Conservation (phyloP, 2,797 vertebrate species). For the Centroberyx gerrardi region DNA sequence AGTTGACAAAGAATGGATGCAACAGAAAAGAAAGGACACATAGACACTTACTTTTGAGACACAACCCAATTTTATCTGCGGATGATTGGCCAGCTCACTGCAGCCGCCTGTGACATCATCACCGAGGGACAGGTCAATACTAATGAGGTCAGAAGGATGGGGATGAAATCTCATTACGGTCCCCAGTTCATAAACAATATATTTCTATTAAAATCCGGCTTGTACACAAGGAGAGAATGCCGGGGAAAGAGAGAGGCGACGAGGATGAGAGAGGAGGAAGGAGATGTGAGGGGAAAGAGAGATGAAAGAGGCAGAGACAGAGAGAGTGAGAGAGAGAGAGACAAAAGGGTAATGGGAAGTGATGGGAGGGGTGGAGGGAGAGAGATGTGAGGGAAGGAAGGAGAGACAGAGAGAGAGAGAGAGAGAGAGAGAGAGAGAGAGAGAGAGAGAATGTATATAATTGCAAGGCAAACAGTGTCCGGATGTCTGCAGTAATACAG, state of each 20-base stretch:
- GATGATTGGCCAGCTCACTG: conserved; percentile 62
- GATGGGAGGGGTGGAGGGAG: not conserved
- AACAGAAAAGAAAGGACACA: conserved; percentile 16
- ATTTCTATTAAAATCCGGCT: conserved; percentile 79
- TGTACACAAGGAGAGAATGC: conserved; percentile 44
- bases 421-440: no score
- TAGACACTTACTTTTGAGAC: conserved; percentile 34
- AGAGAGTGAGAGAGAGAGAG: not conserved
- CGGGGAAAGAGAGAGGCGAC: conserved; percentile 26
- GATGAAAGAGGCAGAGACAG: not conserved
- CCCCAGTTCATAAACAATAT: conserved; percentile 84
- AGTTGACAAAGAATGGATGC: not conserved
- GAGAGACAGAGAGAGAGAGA: no score
- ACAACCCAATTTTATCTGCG: conserved; percentile 60
- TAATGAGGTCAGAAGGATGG: conserved; percentile 82
- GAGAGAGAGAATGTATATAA: no score
- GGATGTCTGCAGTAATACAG: no score
- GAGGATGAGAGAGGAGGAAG: not conserved
- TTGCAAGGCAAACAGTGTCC: no score
- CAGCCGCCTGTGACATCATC: conserved; percentile 78
- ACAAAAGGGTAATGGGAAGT: not conserved
- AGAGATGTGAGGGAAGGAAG: not conserved
- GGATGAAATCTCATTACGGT: conserved; percentile 77
- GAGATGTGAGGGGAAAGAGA: not conserved
- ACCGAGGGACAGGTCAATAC: conserved; percentile 83